These are phyloP conservation scores for Altica lythri DNA, from an alignment of 2,888 invertebrate species.

Conservation along the genomic window DNA sequence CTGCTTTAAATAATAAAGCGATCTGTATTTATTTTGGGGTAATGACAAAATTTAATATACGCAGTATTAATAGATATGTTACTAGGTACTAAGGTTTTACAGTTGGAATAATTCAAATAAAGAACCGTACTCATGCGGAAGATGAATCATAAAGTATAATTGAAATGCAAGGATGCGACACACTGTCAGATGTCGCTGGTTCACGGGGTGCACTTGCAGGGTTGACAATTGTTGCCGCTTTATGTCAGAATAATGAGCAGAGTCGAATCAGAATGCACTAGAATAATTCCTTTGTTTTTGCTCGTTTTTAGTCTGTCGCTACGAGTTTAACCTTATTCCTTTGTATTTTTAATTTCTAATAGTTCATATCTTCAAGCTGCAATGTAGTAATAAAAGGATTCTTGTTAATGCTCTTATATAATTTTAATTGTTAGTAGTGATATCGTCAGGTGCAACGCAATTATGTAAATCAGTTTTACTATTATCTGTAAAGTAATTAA, in stretches of 20 bases:
- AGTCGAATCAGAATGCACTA: background rate
- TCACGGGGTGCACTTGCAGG: background rate
- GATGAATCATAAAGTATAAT: slow-evolving; percentile 54
- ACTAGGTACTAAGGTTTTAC: background rate
- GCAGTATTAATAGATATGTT: too few relatives aligned
- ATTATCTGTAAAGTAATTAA: too few relatives aligned
- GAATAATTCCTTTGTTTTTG: slow-evolving; percentile 5
- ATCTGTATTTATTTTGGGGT: too few relatives aligned
- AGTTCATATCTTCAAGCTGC: too few relatives aligned
- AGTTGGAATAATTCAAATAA: slow-evolving; percentile 47
- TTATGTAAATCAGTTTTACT: too few relatives aligned
- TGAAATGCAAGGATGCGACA: slow-evolving; percentile 49
- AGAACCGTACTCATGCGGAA: slow-evolving; percentile 51
- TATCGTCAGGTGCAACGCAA: too few relatives aligned
- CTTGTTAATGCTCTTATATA: too few relatives aligned
- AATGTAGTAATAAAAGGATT: too few relatives aligned
- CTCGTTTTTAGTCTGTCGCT: background rate
- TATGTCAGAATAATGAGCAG: slow-evolving; percentile 3
- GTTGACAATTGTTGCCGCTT: slow-evolving; percentile 10
- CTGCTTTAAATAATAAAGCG: too few relatives aligned
- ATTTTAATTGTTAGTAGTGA: too few relatives aligned
- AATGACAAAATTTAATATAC: too few relatives aligned
- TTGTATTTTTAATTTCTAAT: too few relatives aligned
- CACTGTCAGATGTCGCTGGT: slow-evolving; percentile 39
- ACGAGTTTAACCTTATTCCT: background rate